Conservation (phyloP, 2,113 vertebrate species). For the Anhinga rufa region DNA sequence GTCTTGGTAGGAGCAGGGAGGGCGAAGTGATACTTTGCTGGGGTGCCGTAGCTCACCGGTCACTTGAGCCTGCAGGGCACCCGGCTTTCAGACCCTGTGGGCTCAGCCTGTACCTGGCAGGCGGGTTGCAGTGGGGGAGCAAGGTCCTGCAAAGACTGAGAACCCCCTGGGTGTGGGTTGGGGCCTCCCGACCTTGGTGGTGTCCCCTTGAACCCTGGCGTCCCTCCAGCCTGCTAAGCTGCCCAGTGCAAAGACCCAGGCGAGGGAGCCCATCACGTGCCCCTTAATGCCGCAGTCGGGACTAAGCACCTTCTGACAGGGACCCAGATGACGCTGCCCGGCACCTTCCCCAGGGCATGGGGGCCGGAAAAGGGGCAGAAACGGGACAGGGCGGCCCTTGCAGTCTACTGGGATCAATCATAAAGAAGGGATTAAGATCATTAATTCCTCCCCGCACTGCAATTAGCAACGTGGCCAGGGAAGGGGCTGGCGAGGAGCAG, state of each 20-base stretch:
- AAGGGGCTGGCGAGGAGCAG: neutral
- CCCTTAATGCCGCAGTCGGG: neutral
- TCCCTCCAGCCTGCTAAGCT: conserved; percentile 51
- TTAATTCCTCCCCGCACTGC: conserved; percentile 16
- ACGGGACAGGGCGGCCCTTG: neutral
- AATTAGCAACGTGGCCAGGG: neutral
- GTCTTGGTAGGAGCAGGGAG: neutral
- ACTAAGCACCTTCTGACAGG: conserved; percentile 58
- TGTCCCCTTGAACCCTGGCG: conserved; percentile 44
- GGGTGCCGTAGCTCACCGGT: neutral
- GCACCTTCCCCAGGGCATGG: neutral
- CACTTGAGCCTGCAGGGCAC: neutral
- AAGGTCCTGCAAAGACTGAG: neutral
- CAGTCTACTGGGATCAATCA: neutral
- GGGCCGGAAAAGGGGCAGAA: neutral
- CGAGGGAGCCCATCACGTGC: conserved; percentile 48
- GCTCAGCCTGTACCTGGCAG: neutral
- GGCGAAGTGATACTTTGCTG: rapidly evolving
- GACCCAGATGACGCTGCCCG: conserved; percentile 43
- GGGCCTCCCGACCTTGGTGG: conserved; percentile 6
- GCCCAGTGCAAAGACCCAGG: neutral
- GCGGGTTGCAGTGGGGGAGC: too few species aligned
- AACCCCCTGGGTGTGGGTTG: neutral
- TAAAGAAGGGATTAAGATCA: conserved; percentile 58
- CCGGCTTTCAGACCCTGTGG: neutral